phyloP scores from a whole-genome alignment of 2,888 invertebrate genomes.

The Chirona hameri region DNA sequence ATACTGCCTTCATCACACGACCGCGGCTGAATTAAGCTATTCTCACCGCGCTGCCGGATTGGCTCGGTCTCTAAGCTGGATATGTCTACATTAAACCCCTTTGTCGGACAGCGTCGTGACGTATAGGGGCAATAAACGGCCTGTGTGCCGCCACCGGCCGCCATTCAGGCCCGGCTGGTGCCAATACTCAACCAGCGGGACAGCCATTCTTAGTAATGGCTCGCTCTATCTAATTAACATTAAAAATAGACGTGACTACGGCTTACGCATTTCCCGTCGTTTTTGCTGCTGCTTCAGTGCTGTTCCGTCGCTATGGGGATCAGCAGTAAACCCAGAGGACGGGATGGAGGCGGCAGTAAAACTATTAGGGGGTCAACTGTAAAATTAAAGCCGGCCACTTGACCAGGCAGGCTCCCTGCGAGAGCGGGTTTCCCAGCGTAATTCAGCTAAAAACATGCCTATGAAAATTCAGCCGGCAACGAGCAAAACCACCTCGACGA shows the following conservation, averaged over 20 bases:
- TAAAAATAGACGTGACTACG: constrained; percentile 2
- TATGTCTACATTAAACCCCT: not conserved
- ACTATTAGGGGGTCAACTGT: not conserved
- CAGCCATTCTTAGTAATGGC: not conserved
- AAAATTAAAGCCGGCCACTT: not conserved
- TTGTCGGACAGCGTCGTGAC: not conserved
- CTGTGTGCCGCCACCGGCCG: not conserved
- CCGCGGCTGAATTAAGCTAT: too few species aligned
- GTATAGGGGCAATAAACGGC: not conserved
- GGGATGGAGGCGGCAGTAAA: not conserved
- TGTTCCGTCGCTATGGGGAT: not conserved
- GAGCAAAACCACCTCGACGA: too few species aligned
- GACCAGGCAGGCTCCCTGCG: too few species aligned
- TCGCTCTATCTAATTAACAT: not conserved
- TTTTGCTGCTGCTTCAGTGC: not conserved
- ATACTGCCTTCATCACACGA: too few species aligned
- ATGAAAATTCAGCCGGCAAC: too few species aligned
- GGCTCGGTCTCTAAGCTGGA: too few species aligned
- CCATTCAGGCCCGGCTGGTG: not conserved
- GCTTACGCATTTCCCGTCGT: not conserved
- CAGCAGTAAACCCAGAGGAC: not conserved
- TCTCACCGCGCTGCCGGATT: too few species aligned
- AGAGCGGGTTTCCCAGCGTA: too few species aligned
- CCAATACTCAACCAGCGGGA: not conserved
- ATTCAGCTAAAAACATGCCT: too few species aligned